A percentile compares a stretch with the other conserved stretches of the same genome.
Conservation (phyloP, 2,113 vertebrate genomes). For the Tympanuchus pallidicinctus region DNA sequence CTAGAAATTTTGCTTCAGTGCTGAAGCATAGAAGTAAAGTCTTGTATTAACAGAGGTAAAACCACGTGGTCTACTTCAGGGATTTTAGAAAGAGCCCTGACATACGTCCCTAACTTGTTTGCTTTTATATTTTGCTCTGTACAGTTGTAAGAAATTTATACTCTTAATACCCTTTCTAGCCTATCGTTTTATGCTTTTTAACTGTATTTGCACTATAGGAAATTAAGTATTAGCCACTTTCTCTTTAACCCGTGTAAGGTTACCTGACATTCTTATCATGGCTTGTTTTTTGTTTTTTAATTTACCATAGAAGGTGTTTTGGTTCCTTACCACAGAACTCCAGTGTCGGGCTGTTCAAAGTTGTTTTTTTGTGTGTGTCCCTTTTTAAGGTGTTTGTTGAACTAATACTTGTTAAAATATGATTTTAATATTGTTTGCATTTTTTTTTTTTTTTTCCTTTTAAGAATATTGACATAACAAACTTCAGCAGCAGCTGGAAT, state of each 20-base stretch:
- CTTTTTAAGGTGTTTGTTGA: background rate
- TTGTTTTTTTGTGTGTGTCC: no score
- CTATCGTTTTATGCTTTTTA: background rate
- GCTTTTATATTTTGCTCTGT: background rate
- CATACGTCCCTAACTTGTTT: rapidly evolving
- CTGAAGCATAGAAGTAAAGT: background rate
- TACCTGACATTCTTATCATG: background rate
- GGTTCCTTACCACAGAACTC: background rate
- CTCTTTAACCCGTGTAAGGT: background rate
- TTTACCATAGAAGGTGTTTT: background rate
- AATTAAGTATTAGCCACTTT: background rate
- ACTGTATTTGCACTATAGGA: background rate
- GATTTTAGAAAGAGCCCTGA: background rate
- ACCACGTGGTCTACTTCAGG: no score
- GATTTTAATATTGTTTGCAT: background rate
- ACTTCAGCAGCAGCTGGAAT: conserved; percentile 99
- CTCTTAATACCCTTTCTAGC: background rate
- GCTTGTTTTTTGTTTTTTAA: background rate
- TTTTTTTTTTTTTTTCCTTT: background rate
- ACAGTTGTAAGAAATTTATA: background rate
- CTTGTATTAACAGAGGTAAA: background rate
- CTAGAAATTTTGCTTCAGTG: background rate
- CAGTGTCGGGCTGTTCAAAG: background rate
- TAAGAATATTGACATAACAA: conserved; percentile 97
- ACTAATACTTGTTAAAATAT: background rate